Conservation (phyloP, 2,113 vertebrate species). For the Leuciscus idus region DNA sequence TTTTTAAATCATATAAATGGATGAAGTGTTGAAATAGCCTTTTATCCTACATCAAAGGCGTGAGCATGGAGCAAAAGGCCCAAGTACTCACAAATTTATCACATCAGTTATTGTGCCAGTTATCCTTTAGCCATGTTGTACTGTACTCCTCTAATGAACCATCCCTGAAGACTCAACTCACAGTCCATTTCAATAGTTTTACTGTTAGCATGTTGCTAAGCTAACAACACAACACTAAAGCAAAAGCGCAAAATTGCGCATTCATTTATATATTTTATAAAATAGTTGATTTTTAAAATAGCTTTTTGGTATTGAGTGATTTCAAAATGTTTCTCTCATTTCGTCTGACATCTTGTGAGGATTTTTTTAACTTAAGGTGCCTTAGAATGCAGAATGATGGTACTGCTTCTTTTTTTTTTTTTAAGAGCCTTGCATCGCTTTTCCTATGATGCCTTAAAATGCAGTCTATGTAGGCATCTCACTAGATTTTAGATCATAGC, state of each 20-base stretch:
- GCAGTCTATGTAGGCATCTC: neutral
- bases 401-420: neutral
- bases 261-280: neutral
- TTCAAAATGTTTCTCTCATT: neutral
- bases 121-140: too few species aligned
- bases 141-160: too few species aligned
- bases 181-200: neutral
- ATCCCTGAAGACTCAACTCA: too few species aligned
- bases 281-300: neutral
- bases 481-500: neutral
- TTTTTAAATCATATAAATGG: too few species aligned
- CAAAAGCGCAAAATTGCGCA: neutral
- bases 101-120: neutral
- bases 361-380: neutral
- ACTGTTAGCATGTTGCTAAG: neutral
- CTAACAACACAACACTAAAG: neutral
- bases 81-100: neutral
- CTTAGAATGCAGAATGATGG: neutral
- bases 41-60: neutral
- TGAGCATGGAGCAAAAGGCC: neutral
- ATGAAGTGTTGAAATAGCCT: neutral
- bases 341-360: neutral
- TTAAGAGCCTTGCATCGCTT: neutral
- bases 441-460: neutral
- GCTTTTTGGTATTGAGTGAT: neutral